A percentile compares a stretch with the other conserved stretches of the same genome.
These are phyloP conservation scores for Himalopsyche phryganea DNA, from an alignment of 1,140 invertebrate genomes.

Conservation along the genomic window DNA sequence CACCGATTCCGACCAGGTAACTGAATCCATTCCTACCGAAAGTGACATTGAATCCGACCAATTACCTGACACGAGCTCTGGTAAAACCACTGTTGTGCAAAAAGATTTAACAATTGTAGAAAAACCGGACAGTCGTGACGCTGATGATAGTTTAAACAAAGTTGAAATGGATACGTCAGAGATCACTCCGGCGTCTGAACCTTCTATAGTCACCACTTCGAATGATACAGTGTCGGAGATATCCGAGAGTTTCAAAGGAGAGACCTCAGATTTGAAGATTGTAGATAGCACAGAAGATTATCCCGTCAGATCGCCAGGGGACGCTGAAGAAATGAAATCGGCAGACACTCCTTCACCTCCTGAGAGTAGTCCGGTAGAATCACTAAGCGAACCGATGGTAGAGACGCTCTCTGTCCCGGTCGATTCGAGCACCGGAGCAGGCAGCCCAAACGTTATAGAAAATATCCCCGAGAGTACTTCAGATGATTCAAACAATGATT, in stretches of 20 bases:
- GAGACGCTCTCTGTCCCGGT: not conserved
- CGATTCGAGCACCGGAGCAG: too few species aligned
- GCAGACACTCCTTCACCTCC: not conserved
- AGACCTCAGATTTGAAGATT: not conserved
- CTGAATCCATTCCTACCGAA: not conserved
- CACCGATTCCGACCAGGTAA: too few species aligned
- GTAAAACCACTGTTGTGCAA: not conserved
- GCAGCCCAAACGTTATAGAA: too few species aligned
- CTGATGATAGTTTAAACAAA: not conserved
- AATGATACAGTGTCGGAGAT: not conserved
- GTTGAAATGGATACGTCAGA: conserved; percentile 2
- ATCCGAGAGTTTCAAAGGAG: not conserved
- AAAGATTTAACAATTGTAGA: too few species aligned
- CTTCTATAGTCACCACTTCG: not conserved
- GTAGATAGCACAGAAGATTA: conserved; percentile 1
- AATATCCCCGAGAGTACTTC: too few species aligned
- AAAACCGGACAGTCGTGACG: not conserved
- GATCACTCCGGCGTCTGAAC: not conserved
- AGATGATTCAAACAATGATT: too few species aligned
- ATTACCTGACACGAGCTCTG: conserved; percentile 6
- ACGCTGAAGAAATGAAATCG: not conserved
- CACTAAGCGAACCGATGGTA: not conserved
- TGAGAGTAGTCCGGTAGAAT: not conserved
- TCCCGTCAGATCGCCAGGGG: not conserved
- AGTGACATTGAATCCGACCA: not conserved